Conservation (phyloP, 2,797 vertebrate genomes). For the Pangasius sanitwongsei region DNA sequence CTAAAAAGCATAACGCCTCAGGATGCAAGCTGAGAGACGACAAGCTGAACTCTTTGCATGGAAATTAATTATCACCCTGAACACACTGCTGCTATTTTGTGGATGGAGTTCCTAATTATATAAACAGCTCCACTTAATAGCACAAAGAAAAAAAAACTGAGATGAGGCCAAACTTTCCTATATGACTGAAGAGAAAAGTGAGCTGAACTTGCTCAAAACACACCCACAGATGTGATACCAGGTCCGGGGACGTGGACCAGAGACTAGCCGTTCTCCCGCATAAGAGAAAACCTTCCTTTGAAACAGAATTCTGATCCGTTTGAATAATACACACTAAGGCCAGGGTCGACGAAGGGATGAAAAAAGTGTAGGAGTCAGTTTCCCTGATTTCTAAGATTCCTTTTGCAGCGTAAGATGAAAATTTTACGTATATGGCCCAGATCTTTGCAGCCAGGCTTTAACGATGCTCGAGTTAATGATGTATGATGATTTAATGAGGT, state of each 20-base stretch:
- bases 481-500: slow-evolving; percentile 30
- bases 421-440: neutral
- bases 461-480: slow-evolving; percentile 11
- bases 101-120: neutral
- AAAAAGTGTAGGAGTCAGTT: neutral
- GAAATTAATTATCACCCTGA: neutral
- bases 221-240: neutral
- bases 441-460: neutral
- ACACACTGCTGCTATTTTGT: neutral
- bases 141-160: neutral
- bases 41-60: neutral
- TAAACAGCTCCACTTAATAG: neutral
- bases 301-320: neutral
- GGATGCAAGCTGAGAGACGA: neutral
- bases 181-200: neutral
- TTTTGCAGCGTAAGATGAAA: neutral
- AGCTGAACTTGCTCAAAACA: neutral
- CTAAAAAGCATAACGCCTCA: neutral
- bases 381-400: neutral
- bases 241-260: neutral
- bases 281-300: neutral
- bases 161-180: neutral
- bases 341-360: neutral
- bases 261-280: neutral
- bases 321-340: neutral